Evolutionary conservation across 2,888 invertebrate genomes (phyloP).

Genomic region (Ormia ochracea): DNA sequence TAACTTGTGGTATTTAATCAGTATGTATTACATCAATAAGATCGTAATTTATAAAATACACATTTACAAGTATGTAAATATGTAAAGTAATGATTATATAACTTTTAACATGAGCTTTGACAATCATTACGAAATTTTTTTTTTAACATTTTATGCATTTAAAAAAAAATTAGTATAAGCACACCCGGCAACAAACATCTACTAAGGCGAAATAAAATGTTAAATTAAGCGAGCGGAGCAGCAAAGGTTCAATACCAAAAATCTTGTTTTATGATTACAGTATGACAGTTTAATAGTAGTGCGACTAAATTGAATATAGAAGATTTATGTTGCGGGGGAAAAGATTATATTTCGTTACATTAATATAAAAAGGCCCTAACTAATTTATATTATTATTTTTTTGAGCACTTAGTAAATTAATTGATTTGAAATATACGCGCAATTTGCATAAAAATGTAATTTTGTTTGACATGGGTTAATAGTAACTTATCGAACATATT

Average conservation of each 20-base stretch:
- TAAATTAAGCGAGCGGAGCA: slow-evolving; percentile 33
- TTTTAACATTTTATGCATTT: slow-evolving; percentile 25
- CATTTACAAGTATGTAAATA: background rate
- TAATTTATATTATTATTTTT: too few relatives aligned
- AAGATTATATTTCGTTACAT: background rate
- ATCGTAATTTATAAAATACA: background rate
- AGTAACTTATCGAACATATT: too few relatives aligned
- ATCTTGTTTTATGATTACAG: background rate
- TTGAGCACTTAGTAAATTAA: too few relatives aligned
- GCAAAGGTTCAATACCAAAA: slow-evolving; percentile 54
- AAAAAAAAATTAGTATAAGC: background rate
- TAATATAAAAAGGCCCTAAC: too few relatives aligned
- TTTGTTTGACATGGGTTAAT: too few relatives aligned
- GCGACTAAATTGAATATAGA: background rate
- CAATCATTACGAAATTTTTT: slow-evolving; percentile 39
- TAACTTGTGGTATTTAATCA: background rate
- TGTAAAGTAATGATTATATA: background rate
- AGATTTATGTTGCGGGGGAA: background rate
- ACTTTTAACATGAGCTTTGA: slow-evolving; percentile 3
- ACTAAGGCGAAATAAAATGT: slow-evolving; percentile 23
- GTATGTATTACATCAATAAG: slow-evolving; percentile 6
- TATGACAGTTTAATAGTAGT: background rate
- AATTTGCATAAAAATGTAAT: too few relatives aligned
- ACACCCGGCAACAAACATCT: slow-evolving; percentile 3
- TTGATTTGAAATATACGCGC: too few relatives aligned